These are phyloP conservation scores for Erynnis tages DNA, from an alignment of 2,888 invertebrate genomes.

Conservation along the genomic window DNA sequence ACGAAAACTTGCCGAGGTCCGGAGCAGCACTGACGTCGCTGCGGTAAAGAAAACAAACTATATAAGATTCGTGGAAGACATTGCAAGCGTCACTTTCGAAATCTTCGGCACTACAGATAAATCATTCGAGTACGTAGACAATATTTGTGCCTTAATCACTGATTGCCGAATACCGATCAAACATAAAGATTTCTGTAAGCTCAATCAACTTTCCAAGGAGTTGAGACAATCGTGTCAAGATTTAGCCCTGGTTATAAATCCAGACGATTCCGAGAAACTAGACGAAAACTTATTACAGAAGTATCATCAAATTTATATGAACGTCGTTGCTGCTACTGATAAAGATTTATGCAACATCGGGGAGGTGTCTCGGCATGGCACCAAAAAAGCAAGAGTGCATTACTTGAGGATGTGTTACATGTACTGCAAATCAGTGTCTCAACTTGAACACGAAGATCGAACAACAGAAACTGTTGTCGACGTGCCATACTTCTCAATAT, in stretches of 20 bases:
- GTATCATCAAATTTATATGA: slow-evolving; percentile 76
- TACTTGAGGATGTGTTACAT: slow-evolving; percentile 80
- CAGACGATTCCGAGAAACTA: slow-evolving; percentile 43
- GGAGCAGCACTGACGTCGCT: slow-evolving; percentile 62
- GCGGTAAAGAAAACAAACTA: slow-evolving; percentile 73
- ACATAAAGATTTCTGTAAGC: slow-evolving; percentile 74
- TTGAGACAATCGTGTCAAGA: slow-evolving; percentile 75
- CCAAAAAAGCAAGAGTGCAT: slow-evolving; percentile 63
- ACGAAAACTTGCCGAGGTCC: slow-evolving; percentile 72
- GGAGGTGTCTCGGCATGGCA: slow-evolving; percentile 61
- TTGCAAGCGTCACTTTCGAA: slow-evolving; percentile 74
- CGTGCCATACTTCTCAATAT: slow-evolving; percentile 73
- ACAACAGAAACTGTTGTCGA: slow-evolving; percentile 48
- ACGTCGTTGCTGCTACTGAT: slow-evolving; percentile 70
- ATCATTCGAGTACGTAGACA: slow-evolving; percentile 67
- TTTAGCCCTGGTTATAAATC: slow-evolving; percentile 58
- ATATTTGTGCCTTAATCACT: slow-evolving; percentile 65
- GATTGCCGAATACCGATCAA: slow-evolving; percentile 74
- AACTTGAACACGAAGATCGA: slow-evolving; percentile 65
- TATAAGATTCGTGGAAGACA: slow-evolving; percentile 72
- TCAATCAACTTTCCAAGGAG: slow-evolving; percentile 69
- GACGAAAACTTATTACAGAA: slow-evolving; percentile 65
- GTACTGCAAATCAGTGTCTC: slow-evolving; percentile 81
- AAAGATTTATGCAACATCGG: slow-evolving; percentile 69
- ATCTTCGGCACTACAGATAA: slow-evolving; percentile 73